A percentile compares a stretch with the other conserved stretches of the same genome.
phyloP scores from a whole-genome alignment of 2,113 vertebrate genomes.

The Dolichallabes microphthalmus region DNA sequence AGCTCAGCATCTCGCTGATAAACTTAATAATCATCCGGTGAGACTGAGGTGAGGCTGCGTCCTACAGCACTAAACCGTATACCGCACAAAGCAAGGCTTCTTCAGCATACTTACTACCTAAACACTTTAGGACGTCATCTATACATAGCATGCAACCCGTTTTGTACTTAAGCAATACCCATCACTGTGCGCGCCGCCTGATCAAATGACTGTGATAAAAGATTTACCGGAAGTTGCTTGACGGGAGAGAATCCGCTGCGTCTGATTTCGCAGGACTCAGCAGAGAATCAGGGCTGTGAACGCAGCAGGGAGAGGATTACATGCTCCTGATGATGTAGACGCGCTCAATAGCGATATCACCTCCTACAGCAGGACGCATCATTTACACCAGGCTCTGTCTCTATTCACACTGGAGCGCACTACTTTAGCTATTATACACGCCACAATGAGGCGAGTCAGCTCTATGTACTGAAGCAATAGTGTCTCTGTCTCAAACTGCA shows the following conservation, averaged over 20 bases:
- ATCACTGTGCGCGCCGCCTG: not conserved
- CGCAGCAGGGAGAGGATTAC: not conserved
- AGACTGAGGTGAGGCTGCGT: not conserved
- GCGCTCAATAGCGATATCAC: slow-evolving; percentile 25
- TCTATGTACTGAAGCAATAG: not conserved
- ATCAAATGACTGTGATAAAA: not conserved
- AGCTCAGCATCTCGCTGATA: not conserved
- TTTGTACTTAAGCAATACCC: not conserved
- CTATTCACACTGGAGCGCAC: not conserved
- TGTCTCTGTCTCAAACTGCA: not conserved
- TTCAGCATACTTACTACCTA: not conserved
- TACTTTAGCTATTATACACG: not conserved
- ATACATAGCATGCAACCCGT: not conserved
- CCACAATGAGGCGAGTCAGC: slow-evolving; percentile 34
- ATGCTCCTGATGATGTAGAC: slow-evolving; percentile 14
- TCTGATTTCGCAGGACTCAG: slow-evolving; percentile 16
- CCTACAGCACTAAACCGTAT: not conserved
- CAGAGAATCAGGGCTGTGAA: not conserved
- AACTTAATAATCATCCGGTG: not conserved
- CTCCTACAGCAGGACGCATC: slow-evolving; percentile 12
- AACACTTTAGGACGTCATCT: not conserved
- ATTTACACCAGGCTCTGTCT: slow-evolving; percentile 1
- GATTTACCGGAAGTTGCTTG: slow-evolving; percentile 28
- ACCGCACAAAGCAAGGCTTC: not conserved
- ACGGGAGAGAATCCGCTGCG: not conserved